These are phyloP conservation scores for Synanthedon tipuliformis DNA, from an alignment of 2,888 invertebrate species.

Conservation along the genomic window DNA sequence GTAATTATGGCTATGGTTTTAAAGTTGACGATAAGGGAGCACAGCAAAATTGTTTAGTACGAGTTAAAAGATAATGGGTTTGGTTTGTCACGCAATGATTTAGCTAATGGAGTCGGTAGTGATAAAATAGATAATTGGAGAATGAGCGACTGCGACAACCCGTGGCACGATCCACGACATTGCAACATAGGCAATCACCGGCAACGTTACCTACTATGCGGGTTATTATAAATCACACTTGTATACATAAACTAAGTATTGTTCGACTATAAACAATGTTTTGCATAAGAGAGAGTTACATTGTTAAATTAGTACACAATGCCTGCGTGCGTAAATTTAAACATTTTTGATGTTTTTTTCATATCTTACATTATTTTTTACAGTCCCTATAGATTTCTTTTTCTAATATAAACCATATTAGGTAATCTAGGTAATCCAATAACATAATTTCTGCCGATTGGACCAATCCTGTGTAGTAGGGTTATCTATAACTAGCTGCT, in stretches of 20 bases:
- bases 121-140: constrained; percentile 33
- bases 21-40: neutral
- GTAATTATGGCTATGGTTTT: no score
- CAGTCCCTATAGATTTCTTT: no score
- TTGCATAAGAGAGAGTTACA: constrained; percentile 19
- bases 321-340: neutral
- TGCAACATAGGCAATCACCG: constrained; percentile 41
- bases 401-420: no score
- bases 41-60: neutral
- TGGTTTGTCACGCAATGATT: constrained; percentile 28
- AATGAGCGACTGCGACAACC: constrained; percentile 33
- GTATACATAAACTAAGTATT: neutral
- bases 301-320: neutral
- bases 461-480: no score
- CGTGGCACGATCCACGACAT: constrained; percentile 15
- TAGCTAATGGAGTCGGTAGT: constrained; percentile 40
- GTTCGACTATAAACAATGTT: constrained; percentile 17
- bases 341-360: no score
- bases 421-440: no score
- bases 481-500: no score
- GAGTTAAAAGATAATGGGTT: neutral
- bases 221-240: constrained; percentile 53
- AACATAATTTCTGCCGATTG: no score
- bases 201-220: constrained; percentile 48
- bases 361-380: no score